A percentile compares a stretch with the other conserved stretches of the same genome.
phyloP scores from a whole-genome alignment of 1,140 invertebrate species.

The Myzus persicae region DNA sequence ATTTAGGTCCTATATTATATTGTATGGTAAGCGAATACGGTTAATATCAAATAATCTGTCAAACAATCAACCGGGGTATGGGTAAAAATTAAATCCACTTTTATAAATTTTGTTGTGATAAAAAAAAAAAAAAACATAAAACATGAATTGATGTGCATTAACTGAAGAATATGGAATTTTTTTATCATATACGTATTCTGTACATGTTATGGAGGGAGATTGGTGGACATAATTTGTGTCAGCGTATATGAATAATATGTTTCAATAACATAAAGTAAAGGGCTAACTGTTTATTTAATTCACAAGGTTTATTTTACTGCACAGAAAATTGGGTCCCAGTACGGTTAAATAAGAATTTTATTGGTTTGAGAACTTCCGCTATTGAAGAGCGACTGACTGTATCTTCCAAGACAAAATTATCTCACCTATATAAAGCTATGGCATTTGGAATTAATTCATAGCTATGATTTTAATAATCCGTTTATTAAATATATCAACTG shows the following conservation, averaged over 20 bases:
- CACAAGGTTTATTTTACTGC: too few relatives aligned
- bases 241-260: neutral
- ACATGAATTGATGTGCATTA: neutral
- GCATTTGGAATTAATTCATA: neutral
- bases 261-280: neutral
- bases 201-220: neutral
- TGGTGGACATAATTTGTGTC: neutral
- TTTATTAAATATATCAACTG: neutral
- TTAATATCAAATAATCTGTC: conserved; percentile 9
- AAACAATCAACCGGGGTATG: neutral
- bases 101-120: neutral
- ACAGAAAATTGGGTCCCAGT: neutral
- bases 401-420: too few relatives aligned
- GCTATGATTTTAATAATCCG: neutral
- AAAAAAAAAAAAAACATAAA: neutral
- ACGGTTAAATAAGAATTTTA: neutral
- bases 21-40: neutral
- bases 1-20: neutral
- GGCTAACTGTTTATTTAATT: neutral
- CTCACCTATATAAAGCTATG: neutral
- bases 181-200: neutral
- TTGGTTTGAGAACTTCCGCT: neutral
- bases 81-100: neutral
- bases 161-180: neutral
- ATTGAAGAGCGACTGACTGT: too few relatives aligned